These are phyloP conservation scores for Toxostoma redivivum DNA, from an alignment of 2,113 vertebrate species.

Conservation along the genomic window DNA sequence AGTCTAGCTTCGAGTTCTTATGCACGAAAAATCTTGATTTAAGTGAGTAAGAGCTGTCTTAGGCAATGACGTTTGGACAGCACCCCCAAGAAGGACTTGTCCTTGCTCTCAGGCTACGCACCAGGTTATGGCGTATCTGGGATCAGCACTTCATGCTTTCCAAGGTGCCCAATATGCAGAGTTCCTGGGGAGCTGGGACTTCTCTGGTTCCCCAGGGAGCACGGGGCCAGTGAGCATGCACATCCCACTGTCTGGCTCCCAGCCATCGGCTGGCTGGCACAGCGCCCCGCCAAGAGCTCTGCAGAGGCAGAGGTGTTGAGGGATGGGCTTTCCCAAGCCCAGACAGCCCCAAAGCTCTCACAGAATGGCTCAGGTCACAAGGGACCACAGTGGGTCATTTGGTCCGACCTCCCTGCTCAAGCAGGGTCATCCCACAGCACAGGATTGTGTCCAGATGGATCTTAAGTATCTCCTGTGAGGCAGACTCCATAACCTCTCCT, in stretches of 20 bases:
- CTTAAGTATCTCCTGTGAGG: neutral
- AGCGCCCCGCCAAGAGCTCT: rapidly evolving
- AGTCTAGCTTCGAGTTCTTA: neutral
- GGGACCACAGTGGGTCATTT: neutral
- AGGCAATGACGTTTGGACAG: neutral
- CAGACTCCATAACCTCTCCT: neutral
- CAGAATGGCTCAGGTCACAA: neutral
- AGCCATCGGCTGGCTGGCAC: neutral
- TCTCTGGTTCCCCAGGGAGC: rapidly evolving
- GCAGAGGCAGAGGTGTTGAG: neutral
- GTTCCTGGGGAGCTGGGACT: too few relatives aligned
- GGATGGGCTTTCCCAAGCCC: neutral
- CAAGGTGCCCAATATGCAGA: neutral
- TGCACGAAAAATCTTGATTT: neutral
- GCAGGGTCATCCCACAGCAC: rapidly evolving
- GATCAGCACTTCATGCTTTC: too few relatives aligned
- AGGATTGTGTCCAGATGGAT: rapidly evolving
- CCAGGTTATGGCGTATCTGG: neutral
- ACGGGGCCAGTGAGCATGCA: rapidly evolving
- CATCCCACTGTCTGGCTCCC: neutral
- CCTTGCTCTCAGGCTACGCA: neutral
- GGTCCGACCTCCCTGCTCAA: neutral
- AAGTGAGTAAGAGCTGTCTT: neutral
- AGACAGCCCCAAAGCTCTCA: neutral
- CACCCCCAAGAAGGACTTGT: neutral